Percentiles rank a stretch among this genome's conserved stretches.
Conservation (phyloP, 2,888 invertebrate genomes). For the Clusia tigrina region DNA sequence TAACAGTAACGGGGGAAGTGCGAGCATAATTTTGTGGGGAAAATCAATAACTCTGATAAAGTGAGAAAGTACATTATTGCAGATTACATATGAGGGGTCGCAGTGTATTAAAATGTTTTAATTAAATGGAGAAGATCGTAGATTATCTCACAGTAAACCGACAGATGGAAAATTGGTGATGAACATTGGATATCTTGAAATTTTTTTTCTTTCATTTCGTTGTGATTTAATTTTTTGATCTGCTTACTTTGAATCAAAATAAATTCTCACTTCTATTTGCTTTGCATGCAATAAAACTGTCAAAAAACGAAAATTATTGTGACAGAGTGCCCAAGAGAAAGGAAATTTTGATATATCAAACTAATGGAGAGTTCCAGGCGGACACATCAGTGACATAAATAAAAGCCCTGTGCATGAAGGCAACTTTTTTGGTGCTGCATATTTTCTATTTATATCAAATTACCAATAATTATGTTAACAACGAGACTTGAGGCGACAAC, state of each 20-base stretch:
- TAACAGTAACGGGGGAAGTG: background rate
- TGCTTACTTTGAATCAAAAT: too few relatives aligned
- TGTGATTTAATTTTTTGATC: too few relatives aligned
- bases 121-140: too few relatives aligned
- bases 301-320: too few relatives aligned
- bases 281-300: too few relatives aligned
- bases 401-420: background rate
- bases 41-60: background rate
- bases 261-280: too few relatives aligned
- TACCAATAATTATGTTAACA: constrained; percentile 4
- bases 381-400: too few relatives aligned
- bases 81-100: background rate
- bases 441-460: constrained; percentile 1
- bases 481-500: background rate
- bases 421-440: background rate
- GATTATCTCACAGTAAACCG: too few relatives aligned
- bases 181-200: too few relatives aligned
- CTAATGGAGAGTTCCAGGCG: background rate
- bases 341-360: background rate
- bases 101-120: background rate
- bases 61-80: background rate
- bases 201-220: too few relatives aligned
- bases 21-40: background rate
- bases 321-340: background rate
- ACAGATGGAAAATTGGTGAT: background rate